Conservation (phyloP, 1,140 invertebrate genomes). For the Drosophila pectinifera region DNA sequence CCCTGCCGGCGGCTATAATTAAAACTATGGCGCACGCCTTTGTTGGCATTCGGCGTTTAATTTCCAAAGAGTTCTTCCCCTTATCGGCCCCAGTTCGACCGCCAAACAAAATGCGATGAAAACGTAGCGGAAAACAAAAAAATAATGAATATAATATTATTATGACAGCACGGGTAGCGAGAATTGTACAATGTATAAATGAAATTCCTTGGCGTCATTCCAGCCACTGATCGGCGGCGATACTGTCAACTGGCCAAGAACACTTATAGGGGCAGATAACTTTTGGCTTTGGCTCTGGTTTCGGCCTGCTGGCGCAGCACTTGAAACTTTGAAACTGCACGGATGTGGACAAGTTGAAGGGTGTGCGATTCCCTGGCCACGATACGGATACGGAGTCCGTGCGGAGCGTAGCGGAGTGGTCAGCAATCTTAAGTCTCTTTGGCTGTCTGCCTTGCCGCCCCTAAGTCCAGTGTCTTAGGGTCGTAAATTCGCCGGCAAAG, state of each 20-base stretch:
- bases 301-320: constrained; percentile 38
- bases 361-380: constrained; percentile 48
- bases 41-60: constrained; percentile 51
- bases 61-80: constrained; percentile 49
- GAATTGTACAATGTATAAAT: constrained; percentile 65
- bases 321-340: constrained; percentile 36
- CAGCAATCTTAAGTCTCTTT: constrained; percentile 53
- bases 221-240: constrained; percentile 60
- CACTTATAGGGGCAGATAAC: constrained; percentile 59
- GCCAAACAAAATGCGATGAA: constrained; percentile 49
- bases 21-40: constrained; percentile 77
- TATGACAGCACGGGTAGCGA: constrained; percentile 25
- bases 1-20: constrained; percentile 55
- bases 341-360: constrained; percentile 41
- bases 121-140: constrained; percentile 4
- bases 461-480: constrained; percentile 71
- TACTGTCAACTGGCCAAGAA: constrained; percentile 73
- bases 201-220: constrained; percentile 69
- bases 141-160: constrained; percentile 39
- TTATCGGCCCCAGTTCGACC: constrained; percentile 45
- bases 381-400: constrained; percentile 41
- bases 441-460: constrained; percentile 57
- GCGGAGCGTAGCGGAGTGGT: constrained; percentile 40
- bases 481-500: constrained; percentile 61
- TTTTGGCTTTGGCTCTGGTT: constrained; percentile 13